Percentiles rank a stretch among this genome's conserved stretches.
Conservation (phyloP, 2,797 vertebrate species). For the Pangasius mekongensis region DNA sequence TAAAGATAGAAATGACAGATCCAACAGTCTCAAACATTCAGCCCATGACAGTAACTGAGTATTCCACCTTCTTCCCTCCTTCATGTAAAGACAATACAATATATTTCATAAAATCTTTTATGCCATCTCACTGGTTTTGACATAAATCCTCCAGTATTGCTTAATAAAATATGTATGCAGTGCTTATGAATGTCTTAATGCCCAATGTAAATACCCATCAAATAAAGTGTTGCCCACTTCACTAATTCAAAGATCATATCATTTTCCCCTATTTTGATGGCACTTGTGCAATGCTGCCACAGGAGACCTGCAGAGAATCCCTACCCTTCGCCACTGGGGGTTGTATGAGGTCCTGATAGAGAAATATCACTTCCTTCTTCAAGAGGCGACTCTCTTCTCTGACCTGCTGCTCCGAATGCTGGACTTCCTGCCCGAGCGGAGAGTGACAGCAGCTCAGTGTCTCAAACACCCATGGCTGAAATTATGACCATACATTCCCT, state of each 20-base stretch:
- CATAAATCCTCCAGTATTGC: neutral
- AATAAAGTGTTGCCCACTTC: neutral
- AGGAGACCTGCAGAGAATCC: conserved; percentile 79
- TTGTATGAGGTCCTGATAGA: conserved; percentile 78
- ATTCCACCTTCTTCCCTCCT: neutral
- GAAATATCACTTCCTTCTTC: conserved; percentile 76
- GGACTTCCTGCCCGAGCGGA: conserved; percentile 75
- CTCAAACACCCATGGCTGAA: conserved; percentile 81
- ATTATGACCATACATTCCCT: conserved; percentile 46
- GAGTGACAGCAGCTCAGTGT: conserved; percentile 79
- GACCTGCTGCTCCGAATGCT: conserved; percentile 81
- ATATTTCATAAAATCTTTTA: neutral
- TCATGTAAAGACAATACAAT: neutral
- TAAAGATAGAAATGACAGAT: neutral
- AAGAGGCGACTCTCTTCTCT: conserved; percentile 72
- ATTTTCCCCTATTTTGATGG: neutral
- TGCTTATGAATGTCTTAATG: neutral
- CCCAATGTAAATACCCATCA: neutral
- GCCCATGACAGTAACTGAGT: neutral
- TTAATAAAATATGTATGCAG: neutral
- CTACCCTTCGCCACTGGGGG: conserved; percentile 72
- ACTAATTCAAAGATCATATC: neutral
- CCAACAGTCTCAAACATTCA: neutral
- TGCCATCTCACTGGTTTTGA: neutral
- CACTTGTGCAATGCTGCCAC: neutral